phyloP scores from a whole-genome alignment of 1,140 invertebrate genomes.

The Nasonia vitripennis region DNA sequence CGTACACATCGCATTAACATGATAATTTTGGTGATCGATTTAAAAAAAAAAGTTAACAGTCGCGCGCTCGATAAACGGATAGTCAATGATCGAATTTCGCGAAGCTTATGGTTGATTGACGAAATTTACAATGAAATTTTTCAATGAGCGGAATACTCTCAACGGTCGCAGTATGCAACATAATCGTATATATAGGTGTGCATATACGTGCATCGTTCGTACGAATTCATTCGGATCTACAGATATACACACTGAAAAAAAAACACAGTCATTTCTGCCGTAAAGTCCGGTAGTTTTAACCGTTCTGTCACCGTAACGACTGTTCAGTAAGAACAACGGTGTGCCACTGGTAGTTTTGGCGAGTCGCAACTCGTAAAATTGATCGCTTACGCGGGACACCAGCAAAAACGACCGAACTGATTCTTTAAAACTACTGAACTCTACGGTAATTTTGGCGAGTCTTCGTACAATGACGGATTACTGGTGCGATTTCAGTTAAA shows the following conservation, averaged over 20 bases:
- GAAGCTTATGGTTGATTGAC: background rate
- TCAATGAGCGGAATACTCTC: background rate
- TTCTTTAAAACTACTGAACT: too few species aligned
- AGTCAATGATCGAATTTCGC: background rate
- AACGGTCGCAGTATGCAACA: background rate
- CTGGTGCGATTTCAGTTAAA: too few species aligned
- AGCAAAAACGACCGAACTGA: too few species aligned
- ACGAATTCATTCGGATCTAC: background rate
- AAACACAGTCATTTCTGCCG: too few species aligned
- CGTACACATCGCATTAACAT: slow-evolving; percentile 4
- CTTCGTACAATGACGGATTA: too few species aligned
- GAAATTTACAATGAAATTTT: slow-evolving; percentile 13
- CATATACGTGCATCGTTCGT: background rate
- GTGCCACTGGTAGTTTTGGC: too few species aligned
- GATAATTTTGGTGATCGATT: background rate
- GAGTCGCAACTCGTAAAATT: too few species aligned
- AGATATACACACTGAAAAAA: background rate
- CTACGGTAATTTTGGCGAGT: too few species aligned
- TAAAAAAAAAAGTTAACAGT: background rate
- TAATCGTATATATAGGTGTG: background rate
- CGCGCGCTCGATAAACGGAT: background rate
- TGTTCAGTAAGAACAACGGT: too few species aligned
- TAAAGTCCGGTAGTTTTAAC: too few species aligned
- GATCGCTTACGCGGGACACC: too few species aligned
- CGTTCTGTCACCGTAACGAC: too few species aligned